Conservation (phyloP, 2,888 invertebrate genomes). For the Mycalesis mineus region DNA sequence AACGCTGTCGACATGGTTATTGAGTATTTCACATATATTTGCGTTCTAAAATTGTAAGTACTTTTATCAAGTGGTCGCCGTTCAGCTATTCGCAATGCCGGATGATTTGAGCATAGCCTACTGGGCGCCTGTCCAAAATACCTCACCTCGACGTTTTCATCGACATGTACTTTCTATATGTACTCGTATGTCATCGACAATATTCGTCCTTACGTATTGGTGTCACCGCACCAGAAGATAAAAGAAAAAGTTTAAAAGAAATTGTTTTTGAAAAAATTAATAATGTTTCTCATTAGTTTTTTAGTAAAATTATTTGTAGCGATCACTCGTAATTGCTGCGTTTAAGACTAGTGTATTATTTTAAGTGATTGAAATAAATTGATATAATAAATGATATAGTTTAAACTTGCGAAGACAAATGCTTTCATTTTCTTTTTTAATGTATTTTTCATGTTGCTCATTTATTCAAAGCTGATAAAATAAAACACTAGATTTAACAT, state of each 20-base stretch:
- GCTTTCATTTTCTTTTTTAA: no score
- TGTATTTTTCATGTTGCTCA: no score
- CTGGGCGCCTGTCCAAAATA: constrained; percentile 27
- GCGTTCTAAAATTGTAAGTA: constrained; percentile 9
- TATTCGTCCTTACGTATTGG: constrained; percentile 5
- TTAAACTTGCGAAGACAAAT: no score
- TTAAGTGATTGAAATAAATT: neutral
- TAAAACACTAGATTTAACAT: no score
- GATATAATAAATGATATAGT: no score
- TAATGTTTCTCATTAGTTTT: neutral
- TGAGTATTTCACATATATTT: neutral
- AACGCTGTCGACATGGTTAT: neutral
- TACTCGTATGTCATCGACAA: constrained; percentile 17
- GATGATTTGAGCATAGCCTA: constrained; percentile 25
- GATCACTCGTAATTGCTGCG: neutral
- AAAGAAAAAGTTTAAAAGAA: neutral
- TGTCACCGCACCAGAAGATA: constrained; percentile 1
- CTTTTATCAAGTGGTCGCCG: neutral
- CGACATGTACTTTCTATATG: constrained; percentile 10
- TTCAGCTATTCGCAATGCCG: constrained; percentile 18
- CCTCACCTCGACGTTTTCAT: constrained; percentile 21
- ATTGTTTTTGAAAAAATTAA: neutral
- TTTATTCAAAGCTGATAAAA: no score
- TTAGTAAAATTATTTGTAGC: neutral
- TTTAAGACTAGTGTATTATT: neutral